Base-by-base conservation (phyloP, 2,888 invertebrate species). In the Cantharis nigra region DNA sequence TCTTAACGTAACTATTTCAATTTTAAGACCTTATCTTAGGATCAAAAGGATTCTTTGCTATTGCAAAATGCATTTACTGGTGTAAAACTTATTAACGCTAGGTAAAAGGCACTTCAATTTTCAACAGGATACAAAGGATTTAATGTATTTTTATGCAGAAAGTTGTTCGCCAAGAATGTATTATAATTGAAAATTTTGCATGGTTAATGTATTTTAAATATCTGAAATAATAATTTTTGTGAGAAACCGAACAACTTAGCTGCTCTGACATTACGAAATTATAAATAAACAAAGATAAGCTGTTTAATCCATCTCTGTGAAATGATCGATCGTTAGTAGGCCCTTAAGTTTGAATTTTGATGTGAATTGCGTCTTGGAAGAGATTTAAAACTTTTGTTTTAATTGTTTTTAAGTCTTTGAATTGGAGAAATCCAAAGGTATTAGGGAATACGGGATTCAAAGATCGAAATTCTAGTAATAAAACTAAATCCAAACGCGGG, bases 401-500 rank as follows among this genome's bases (percentile, higher is more conserved):
- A 78, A 78, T 78, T 78, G 78, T 78, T 78, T 78, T 78, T 78
- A 78, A 78, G 78, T 78, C 78, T 70, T 78, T 71, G 71, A 72
- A 78, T 78, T 78, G 78, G 72, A 72, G 70, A 75, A 78, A 75
- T 78, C 72, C 69, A 62, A 71, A 77, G 78, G 78, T 78, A 78
- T 78, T 76, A 76, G 78, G 33, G 70, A 80, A 75, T 78, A 74
- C 70, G 72, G 78, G 76, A 74, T 75, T 78, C 76, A 78, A 76
- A 76, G 77, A 80, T 80, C 80, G 76, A 80, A 79, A 79, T 80
- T 74, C 76, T 72, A 73, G 77, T 75, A 80, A 80, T 78, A 80
- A 78, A 84, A 84, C 79, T 82, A 82, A 82, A 83, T 83, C 83
- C 82, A 71, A 82, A 81, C 80, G 81, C 83, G 81, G 26, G 81